Evolutionary conservation across 2,888 invertebrate species (phyloP).

Genomic region (Drosophila mimica): DNA sequence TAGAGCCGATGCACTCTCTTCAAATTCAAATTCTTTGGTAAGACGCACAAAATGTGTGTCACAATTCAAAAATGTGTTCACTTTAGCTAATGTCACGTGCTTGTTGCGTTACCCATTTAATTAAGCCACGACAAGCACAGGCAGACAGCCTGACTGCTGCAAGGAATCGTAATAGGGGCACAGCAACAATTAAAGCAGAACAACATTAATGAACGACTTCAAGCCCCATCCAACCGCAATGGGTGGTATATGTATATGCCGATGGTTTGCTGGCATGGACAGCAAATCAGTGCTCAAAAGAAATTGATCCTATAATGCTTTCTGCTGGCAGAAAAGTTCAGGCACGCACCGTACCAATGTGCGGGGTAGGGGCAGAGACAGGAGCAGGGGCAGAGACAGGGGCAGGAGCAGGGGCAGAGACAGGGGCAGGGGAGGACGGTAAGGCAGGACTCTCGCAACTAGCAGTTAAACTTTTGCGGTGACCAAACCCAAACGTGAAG

Average conservation of each 20-base stretch:
- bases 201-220: constrained; percentile 38
- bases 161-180: constrained; percentile 1
- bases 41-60: constrained; percentile 46
- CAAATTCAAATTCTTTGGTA: constrained; percentile 4
- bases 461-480: constrained; percentile 76
- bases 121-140: constrained; percentile 33
- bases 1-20: neutral
- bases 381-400: neutral
- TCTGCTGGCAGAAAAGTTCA: constrained; percentile 38
- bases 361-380: neutral
- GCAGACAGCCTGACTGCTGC: constrained; percentile 13
- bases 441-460: constrained; percentile 43
- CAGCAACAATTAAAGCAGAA: constrained; percentile 21
- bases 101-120: constrained; percentile 60
- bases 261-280: constrained; percentile 7
- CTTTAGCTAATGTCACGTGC: constrained; percentile 70
- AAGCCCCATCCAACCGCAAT: constrained; percentile 15
- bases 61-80: constrained; percentile 64
- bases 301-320: constrained; percentile 66
- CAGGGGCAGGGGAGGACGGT: neutral
- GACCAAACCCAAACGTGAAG: constrained; percentile 59
- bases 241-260: constrained; percentile 6
- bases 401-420: neutral
- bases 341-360: constrained; percentile 31
- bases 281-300: constrained; percentile 59